Evolutionary conservation across 2,797 vertebrate species (phyloP).

Genomic region (Bradypodion ventrale): DNA sequence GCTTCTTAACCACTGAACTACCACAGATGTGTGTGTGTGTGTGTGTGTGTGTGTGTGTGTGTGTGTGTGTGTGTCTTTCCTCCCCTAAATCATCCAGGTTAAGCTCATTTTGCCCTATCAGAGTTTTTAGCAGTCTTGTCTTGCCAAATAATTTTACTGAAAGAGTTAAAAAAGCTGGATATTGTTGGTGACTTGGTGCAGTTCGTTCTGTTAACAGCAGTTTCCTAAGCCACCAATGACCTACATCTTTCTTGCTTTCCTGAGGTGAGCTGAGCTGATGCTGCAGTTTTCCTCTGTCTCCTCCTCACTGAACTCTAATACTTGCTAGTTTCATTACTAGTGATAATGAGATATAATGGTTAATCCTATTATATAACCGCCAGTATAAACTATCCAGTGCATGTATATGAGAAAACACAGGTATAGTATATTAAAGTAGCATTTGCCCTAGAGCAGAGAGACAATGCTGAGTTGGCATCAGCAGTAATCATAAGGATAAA

Average conservation of each 20-base stretch:
- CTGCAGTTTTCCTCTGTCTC: conserved; percentile 31
- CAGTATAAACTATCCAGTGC: not conserved
- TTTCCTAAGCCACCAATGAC: not conserved
- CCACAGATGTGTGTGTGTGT: no score
- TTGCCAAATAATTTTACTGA: not conserved
- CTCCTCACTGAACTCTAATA: conserved; percentile 29
- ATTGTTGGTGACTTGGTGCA: not conserved
- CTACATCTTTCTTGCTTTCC: not conserved
- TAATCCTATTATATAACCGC: conserved; percentile 40
- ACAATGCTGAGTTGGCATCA: not conserved
- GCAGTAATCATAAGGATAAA: not conserved
- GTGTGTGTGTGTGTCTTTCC: no score
- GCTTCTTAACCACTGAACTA: no score
- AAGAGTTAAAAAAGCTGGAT: not conserved
- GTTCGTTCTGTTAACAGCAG: not conserved
- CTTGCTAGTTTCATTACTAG: not conserved
- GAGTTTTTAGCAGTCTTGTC: not conserved
- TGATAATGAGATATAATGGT: conserved; percentile 7
- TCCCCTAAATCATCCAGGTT: no score
- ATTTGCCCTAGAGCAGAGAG: not conserved
- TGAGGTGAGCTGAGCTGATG: conserved; percentile 55
- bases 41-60: no score
- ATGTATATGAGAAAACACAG: no score
- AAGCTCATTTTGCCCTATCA: not conserved
- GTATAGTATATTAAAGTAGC: not conserved